Evolutionary conservation across 2,113 vertebrate species (phyloP).

Genomic region (Laticauda colubrina): DNA sequence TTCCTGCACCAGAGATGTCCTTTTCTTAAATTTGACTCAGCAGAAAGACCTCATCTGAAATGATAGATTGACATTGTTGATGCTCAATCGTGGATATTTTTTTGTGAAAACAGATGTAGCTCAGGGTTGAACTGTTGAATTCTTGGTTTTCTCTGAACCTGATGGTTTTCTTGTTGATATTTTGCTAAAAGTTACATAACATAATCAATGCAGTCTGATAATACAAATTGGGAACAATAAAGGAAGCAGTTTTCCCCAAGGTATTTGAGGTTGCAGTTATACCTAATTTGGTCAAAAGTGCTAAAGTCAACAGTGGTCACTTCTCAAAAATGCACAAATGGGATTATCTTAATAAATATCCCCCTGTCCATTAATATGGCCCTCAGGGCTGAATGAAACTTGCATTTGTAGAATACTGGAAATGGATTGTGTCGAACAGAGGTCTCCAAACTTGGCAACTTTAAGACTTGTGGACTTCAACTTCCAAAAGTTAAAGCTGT

Average conservation of each 20-base stretch:
- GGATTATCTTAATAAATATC: background rate
- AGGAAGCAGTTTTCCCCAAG: background rate
- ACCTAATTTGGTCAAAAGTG: background rate
- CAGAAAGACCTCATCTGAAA: background rate
- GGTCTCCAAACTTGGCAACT: no score
- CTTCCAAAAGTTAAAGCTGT: no score
- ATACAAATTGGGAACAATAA: background rate
- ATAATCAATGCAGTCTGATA: background rate
- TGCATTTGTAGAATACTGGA: background rate
- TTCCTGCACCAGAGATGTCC: background rate
- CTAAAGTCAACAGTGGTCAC: background rate
- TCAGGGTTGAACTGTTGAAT: background rate
- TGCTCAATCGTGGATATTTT: background rate
- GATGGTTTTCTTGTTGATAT: background rate
- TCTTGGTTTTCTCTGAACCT: background rate
- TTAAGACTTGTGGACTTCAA: no score
- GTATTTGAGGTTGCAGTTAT: background rate
- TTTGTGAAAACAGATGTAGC: background rate
- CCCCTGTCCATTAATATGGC: background rate
- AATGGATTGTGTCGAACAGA: background rate
- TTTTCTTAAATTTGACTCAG: background rate
- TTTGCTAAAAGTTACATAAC: background rate
- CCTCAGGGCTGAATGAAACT: background rate
- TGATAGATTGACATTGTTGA: background rate
- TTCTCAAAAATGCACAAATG: background rate